Evolutionary conservation across 2,797 vertebrate species (phyloP).

Genomic region (Bovichtus diacanthus): DNA sequence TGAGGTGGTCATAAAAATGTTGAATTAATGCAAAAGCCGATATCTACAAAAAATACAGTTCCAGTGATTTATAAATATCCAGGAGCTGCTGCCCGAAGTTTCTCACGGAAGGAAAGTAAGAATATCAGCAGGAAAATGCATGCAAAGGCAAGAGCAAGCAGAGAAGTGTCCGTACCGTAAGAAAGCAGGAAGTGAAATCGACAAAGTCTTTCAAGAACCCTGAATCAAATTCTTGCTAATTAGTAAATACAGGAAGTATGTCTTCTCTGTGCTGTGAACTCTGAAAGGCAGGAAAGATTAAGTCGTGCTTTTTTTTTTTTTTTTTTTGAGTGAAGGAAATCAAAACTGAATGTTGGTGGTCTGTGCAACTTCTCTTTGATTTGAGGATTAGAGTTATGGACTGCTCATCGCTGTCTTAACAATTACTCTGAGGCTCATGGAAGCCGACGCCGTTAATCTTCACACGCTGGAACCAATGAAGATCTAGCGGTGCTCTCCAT

Average conservation of each 20-base stretch:
- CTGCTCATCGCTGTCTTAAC: conserved; percentile 67
- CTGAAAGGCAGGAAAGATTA: conserved; percentile 40
- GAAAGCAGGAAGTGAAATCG: not conserved
- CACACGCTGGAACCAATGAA: conserved; percentile 66
- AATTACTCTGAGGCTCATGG: conserved; percentile 79
- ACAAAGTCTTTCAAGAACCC: conserved; percentile 8
- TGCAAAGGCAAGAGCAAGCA: not conserved
- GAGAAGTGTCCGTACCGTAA: not conserved
- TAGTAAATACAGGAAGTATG: conserved; percentile 24
- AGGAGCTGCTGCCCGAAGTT: not conserved
- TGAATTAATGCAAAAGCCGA: not conserved
- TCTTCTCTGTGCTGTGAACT: conserved; percentile 36
- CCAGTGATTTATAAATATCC: not conserved
- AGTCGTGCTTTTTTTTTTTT: no score
- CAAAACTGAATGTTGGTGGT: conserved; percentile 59
- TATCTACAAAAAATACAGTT: not conserved
- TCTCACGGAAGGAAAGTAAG: not conserved
- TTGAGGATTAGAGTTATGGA: conserved; percentile 68
- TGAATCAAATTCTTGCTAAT: conserved; percentile 33
- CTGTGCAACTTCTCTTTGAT: conserved; percentile 66
- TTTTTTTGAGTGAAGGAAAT: conserved; percentile 56
- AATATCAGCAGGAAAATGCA: not conserved
- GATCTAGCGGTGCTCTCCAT: conserved; percentile 40
- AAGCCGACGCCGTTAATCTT: conserved; percentile 73
- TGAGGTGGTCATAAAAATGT: not conserved